Percentiles rank a stretch among this genome's conserved stretches.
Evolutionary conservation across 1,140 invertebrate species (phyloP).

Genomic region (Calliopsis andreniformis): DNA sequence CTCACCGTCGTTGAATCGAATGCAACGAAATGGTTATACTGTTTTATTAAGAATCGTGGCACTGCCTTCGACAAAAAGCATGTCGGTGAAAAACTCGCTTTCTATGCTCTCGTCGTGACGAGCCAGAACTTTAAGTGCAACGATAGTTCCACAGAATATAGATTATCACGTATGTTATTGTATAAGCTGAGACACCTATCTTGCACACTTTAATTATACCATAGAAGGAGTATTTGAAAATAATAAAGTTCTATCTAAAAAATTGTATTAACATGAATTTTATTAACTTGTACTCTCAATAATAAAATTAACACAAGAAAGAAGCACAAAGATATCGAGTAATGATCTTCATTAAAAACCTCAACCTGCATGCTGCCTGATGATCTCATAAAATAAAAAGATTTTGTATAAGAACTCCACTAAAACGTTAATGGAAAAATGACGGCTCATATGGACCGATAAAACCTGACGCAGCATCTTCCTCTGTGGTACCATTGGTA

Average conservation of each 20-base stretch:
- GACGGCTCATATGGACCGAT: neutral
- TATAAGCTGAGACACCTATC: too few species aligned
- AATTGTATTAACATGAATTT: too few species aligned
- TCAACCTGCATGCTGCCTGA: neutral
- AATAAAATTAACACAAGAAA: neutral
- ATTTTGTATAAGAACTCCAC: neutral
- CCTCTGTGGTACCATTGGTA: neutral
- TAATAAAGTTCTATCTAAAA: too few species aligned
- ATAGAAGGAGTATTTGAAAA: too few species aligned
- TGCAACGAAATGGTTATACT: slow-evolving; percentile 30
- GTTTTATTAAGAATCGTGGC: slow-evolving; percentile 29
- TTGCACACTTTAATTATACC: too few species aligned
- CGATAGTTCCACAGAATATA: too few species aligned
- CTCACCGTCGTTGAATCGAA: slow-evolving; percentile 27
- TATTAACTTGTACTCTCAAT: too few species aligned
- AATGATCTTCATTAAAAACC: neutral
- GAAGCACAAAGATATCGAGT: neutral
- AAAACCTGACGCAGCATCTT: slow-evolving; percentile 11
- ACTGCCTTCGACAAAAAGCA: slow-evolving; percentile 20
- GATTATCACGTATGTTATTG: too few species aligned
- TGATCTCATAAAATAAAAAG: neutral
- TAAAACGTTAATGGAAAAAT: neutral
- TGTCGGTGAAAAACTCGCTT: slow-evolving; percentile 29
- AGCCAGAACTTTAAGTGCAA: neutral
- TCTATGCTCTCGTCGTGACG: slow-evolving; percentile 27